A percentile compares a stretch with the other conserved stretches of the same genome.
Conservation (phyloP, 2,888 invertebrate genomes). For the Lordiphosa andalusiaca region DNA sequence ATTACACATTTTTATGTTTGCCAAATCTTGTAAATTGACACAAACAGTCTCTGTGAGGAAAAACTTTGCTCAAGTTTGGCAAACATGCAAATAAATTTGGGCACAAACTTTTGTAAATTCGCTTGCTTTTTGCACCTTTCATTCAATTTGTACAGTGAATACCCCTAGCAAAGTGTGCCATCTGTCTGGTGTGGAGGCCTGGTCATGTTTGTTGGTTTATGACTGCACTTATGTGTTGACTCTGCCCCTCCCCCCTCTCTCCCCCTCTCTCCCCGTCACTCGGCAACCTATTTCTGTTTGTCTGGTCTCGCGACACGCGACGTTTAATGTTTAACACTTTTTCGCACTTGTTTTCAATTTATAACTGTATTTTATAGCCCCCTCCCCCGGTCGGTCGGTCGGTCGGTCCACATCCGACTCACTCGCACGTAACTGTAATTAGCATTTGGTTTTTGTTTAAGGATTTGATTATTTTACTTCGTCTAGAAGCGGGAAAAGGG, state of each 20-base stretch:
- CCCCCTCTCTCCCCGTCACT: neutral
- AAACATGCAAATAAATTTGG: too few relatives aligned
- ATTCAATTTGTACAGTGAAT: neutral
- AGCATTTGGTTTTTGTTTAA: slow-evolving; percentile 48
- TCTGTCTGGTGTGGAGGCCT: slow-evolving; percentile 4
- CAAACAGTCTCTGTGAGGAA: too few relatives aligned
- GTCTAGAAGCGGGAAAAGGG: slow-evolving; percentile 7
- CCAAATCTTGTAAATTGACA: too few relatives aligned
- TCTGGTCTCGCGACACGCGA: slow-evolving; percentile 37
- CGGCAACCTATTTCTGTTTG: slow-evolving; percentile 3
- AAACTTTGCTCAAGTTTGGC: too few relatives aligned
- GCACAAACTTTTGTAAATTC: too few relatives aligned
- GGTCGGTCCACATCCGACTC: slow-evolving; percentile 1
- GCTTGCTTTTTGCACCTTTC: too few relatives aligned
- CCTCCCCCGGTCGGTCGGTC: too few relatives aligned
- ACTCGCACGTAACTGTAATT: slow-evolving; percentile 43
- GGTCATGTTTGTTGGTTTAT: slow-evolving; percentile 36
- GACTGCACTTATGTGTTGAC: slow-evolving; percentile 44
- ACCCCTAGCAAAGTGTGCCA: slow-evolving; percentile 1
- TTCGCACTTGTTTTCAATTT: slow-evolving; percentile 52
- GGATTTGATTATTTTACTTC: slow-evolving; percentile 1
- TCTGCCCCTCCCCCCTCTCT: slow-evolving; percentile 4
- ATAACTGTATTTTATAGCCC: slow-evolving; percentile 45
- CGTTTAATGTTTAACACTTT: slow-evolving; percentile 30
- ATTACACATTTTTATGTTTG: too few relatives aligned